A percentile compares a stretch with the other conserved stretches of the same genome.
phyloP scores from a whole-genome alignment of 2,888 invertebrate species.

The Conomelus anceps region DNA sequence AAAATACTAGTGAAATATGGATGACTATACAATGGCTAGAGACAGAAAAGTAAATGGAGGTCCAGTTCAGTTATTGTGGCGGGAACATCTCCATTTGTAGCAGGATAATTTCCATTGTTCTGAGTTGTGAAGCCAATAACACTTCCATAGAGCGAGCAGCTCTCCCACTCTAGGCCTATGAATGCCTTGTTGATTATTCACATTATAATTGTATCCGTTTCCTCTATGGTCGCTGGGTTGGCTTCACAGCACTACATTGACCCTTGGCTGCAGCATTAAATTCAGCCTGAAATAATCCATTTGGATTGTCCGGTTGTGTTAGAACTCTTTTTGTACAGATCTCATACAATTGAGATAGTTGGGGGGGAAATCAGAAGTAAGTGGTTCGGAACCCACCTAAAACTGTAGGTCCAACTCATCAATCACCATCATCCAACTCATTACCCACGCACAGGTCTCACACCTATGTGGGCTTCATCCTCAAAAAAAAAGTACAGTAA shows the following conservation, averaged over 20 bases:
- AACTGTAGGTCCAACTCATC: too few species aligned
- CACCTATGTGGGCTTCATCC: too few species aligned
- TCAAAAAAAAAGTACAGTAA: too few species aligned
- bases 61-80: neutral
- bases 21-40: neutral
- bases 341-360: too few species aligned
- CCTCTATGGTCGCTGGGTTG: neutral
- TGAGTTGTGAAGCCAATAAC: neutral
- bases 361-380: too few species aligned
- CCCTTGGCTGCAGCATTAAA: neutral
- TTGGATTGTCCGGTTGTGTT: neutral
- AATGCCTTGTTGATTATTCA: neutral
- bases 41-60: neutral
- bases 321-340: too few species aligned
- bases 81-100: neutral
- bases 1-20: too few species aligned
- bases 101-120: neutral
- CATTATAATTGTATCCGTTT: neutral
- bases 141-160: too few species aligned
- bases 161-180: neutral
- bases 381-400: too few species aligned
- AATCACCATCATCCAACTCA: too few species aligned
- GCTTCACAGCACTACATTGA: neutral
- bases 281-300: neutral
- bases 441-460: too few species aligned